These are phyloP conservation scores for Myiopsitta monachus DNA, from an alignment of 2,113 vertebrate species.

Conservation along the genomic window DNA sequence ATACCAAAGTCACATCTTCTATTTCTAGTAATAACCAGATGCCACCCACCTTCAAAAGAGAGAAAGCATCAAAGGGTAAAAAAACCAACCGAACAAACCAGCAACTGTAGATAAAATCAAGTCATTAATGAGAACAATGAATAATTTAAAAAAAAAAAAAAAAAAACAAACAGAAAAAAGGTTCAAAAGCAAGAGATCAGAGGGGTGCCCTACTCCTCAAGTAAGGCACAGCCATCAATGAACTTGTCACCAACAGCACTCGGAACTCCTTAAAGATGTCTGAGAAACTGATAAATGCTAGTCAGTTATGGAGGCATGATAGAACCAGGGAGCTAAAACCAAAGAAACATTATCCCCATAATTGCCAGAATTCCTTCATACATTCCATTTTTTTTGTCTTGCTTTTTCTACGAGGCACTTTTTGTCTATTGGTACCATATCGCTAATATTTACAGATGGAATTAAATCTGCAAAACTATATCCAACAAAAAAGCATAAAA, in stretches of 20 bases:
- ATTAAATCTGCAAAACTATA: neutral
- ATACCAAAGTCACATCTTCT: neutral
- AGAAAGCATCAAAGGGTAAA: neutral
- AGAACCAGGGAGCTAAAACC: neutral
- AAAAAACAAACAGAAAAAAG: neutral
- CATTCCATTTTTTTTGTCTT: neutral
- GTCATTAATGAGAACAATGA: neutral
- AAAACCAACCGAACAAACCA: neutral
- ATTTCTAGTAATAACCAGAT: neutral
- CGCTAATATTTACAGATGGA: neutral
- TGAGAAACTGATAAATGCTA: neutral
- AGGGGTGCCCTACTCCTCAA: neutral
- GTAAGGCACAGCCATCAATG: neutral
- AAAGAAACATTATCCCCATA: neutral
- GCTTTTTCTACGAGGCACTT: neutral
- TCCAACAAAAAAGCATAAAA: neutral
- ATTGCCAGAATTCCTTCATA: neutral
- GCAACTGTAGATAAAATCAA: neutral
- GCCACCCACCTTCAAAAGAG: neutral
- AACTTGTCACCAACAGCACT: neutral
- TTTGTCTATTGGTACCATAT: neutral
- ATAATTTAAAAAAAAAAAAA: neutral
- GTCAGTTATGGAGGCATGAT: neutral
- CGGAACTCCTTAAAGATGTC: neutral
- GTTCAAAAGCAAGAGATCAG: neutral